Evolutionary conservation across 2,797 vertebrate genomes (phyloP), one percentile per base, ranked within the genome.

Genomic region (Xenops minutus): DNA sequence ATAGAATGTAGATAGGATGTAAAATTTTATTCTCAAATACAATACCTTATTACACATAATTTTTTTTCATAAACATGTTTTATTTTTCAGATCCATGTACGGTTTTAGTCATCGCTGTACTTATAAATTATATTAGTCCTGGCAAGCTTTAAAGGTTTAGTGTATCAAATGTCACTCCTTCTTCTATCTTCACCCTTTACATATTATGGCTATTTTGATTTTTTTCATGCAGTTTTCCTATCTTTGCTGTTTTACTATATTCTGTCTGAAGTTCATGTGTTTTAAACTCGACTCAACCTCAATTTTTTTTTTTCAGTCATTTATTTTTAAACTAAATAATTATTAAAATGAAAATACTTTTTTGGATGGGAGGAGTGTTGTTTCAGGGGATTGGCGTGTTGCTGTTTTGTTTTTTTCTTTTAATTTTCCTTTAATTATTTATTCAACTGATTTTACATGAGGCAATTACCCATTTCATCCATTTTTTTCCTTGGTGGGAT

Each of bases 341-440:
- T 48, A 56, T 43, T 51, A 37, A 46, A 73, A 14, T 29, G 1
- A 61, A 72, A 88, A 56, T 16, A 15, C 27, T 37, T 56, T 48
- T 34, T n/a, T 7, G 1, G 0, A 18, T 75, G 8, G 6, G 7
- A 64, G 3, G 7, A 46, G 1, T 34, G 9, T 13, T 69, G 0
- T 41, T 58, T 69, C 14, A 1, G 1, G 12, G 3, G 15, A 10
- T 12, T 19, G 1, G 3, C 2, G 3, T 3, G 2, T 4, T 74
- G 9, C 2, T 37, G 2, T 10, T 44, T 44, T 44, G 2, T 43
- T 36, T 66, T 68, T 51, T 51, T 29, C 27, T 51, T 51, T 17
- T 29, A 29, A 29, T 51, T 29, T 59, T 9, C 3, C 54, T 66
- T 51, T 66, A 43, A 54, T 5, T 54, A 29, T 48, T 2, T 30